Conservation (phyloP, 2,888 invertebrate species). For the Lasioglossum malachurum region DNA sequence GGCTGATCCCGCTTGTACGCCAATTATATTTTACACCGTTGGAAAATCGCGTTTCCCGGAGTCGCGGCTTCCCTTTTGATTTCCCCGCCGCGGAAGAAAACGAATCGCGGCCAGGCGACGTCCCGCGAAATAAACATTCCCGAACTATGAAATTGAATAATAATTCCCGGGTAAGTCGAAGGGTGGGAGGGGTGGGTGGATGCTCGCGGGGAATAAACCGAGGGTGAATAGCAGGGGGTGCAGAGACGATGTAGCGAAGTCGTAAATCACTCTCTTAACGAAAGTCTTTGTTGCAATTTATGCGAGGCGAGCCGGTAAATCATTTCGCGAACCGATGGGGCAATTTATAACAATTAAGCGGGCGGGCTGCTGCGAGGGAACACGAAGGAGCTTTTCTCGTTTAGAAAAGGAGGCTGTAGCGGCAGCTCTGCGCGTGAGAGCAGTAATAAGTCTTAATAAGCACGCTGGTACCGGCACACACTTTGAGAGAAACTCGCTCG, state of each 20-base stretch:
- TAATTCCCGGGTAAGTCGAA: conserved; percentile 45
- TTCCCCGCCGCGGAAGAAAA: background rate
- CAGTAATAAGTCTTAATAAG: conserved; percentile 75
- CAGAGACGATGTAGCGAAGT: conserved; percentile 71
- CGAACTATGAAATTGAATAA: conserved; percentile 58
- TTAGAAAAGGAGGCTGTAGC: conserved; percentile 69
- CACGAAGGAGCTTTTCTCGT: conserved; percentile 62
- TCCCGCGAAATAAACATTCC: conserved; percentile 49
- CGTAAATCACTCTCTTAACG: conserved; percentile 83
- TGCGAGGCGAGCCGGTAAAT: conserved; percentile 80
- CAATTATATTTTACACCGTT: background rate
- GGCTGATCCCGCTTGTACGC: background rate
- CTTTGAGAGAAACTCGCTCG: conserved; percentile 44
- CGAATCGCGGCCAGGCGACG: conserved; percentile 26
- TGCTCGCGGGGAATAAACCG: conserved; percentile 73
- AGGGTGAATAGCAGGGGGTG: conserved; percentile 38
- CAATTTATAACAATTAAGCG: conserved; percentile 84
- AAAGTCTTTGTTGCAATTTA: conserved; percentile 84
- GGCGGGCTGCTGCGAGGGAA: conserved; percentile 45
- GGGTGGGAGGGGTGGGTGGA: conserved; percentile 19
- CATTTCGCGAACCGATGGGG: conserved; percentile 82
- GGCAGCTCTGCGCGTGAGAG: conserved; percentile 55
- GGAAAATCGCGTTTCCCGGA: background rate
- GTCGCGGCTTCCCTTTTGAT: background rate
- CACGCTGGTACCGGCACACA: conserved; percentile 55